Evolutionary conservation across 2,113 vertebrate genomes (phyloP).

Genomic region (Ascaphus truei): DNA sequence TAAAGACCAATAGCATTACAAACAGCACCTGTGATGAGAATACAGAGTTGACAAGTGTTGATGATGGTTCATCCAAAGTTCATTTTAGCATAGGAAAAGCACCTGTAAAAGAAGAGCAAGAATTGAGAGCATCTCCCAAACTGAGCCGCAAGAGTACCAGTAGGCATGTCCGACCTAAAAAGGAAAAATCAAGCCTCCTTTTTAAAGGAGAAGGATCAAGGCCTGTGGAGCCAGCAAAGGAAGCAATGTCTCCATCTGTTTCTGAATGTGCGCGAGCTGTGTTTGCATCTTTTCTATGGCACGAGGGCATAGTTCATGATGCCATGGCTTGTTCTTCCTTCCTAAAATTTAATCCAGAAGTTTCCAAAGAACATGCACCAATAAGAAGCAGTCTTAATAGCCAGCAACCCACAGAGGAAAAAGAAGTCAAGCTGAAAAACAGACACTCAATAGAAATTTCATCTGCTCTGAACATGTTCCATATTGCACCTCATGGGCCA

Average conservation of each 20-base stretch:
- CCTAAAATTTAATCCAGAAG: slow-evolving; percentile 94
- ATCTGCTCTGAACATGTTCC: slow-evolving; percentile 96
- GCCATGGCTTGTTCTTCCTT: slow-evolving; percentile 98
- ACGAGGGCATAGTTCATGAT: slow-evolving; percentile 96
- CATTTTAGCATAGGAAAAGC: slow-evolving; percentile 98
- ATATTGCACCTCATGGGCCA: slow-evolving; percentile 92
- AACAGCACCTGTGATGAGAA: slow-evolving; percentile 83
- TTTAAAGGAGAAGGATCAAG: slow-evolving; percentile 84
- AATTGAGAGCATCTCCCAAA: slow-evolving; percentile 92
- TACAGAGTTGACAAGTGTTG: slow-evolving; percentile 67
- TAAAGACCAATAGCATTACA: slow-evolving; percentile 75
- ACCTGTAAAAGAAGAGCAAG: slow-evolving; percentile 87
- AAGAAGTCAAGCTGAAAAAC: slow-evolving; percentile 94
- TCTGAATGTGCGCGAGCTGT: slow-evolving; percentile 94
- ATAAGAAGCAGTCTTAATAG: slow-evolving; percentile 85
- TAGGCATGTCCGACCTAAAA: slow-evolving; percentile 88
- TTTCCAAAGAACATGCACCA: slow-evolving; percentile 94
- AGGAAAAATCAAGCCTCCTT: slow-evolving; percentile 89
- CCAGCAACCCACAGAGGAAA: slow-evolving; percentile 84
- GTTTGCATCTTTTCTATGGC: slow-evolving; percentile 94
- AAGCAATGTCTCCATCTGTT: slow-evolving; percentile 96
- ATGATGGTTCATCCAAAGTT: slow-evolving; percentile 85
- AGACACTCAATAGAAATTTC: slow-evolving; percentile 97
- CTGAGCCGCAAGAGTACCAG: slow-evolving; percentile 87
- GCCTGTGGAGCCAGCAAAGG: slow-evolving; percentile 87